Conservation (phyloP, 2,113 vertebrate genomes). For the Malurus elegans region DNA sequence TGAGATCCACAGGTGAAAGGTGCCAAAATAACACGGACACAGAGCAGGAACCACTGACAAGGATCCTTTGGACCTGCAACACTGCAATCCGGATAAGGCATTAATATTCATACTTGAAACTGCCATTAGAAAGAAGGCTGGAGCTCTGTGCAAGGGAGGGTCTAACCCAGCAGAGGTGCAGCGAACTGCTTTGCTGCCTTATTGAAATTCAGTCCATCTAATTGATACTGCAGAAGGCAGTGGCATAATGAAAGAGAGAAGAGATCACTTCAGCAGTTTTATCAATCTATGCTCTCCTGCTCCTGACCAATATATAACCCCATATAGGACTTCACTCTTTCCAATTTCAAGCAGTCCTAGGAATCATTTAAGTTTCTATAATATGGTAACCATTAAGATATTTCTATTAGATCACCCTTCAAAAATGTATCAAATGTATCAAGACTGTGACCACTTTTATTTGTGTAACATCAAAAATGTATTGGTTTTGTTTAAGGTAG, state of each 20-base stretch:
- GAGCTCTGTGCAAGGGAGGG: neutral
- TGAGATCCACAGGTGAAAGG: neutral
- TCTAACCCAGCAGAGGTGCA: neutral
- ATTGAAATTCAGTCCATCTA: conserved; percentile 28
- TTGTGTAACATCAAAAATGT: neutral
- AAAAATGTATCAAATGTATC: conserved; percentile 19
- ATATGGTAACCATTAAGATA: neutral
- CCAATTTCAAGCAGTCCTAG: neutral
- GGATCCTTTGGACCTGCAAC: neutral
- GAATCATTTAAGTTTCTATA: neutral
- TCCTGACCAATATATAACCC: neutral
- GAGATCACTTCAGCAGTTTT: neutral
- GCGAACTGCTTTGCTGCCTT: neutral
- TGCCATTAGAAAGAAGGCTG: neutral
- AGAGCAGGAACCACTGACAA: neutral
- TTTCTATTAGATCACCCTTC: neutral
- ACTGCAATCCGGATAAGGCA: rapidly evolving
- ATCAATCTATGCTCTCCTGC: neutral
- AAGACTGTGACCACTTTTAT: neutral
- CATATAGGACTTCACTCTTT: neutral
- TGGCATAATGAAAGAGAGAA: neutral
- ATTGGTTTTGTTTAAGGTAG: neutral
- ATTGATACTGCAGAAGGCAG: neutral
- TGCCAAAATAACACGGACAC: neutral
- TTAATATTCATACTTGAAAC: neutral